A percentile compares a stretch with the other conserved stretches of the same genome.
Evolutionary conservation across 2,888 invertebrate species (phyloP).

Genomic region (Hypomecis atomaria): DNA sequence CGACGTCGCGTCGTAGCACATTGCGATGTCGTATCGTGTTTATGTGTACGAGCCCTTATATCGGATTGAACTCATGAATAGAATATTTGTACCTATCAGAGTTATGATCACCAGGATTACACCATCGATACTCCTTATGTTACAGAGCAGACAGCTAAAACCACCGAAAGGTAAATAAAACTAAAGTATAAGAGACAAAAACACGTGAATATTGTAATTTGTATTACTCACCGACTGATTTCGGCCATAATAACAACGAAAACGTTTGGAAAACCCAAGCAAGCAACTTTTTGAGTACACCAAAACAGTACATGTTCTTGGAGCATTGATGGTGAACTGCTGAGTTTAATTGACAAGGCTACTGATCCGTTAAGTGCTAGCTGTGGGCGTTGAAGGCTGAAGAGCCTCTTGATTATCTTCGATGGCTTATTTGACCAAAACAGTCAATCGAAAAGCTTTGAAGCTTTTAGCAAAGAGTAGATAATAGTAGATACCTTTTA

Average conservation of each 20-base stretch:
- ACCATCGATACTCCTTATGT: no score
- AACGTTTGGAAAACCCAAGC: slow-evolving; percentile 42
- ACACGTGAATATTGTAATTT: not conserved
- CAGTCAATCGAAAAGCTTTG: not conserved
- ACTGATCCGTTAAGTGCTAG: slow-evolving; percentile 22
- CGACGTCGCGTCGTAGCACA: no score
- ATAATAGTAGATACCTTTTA: not conserved
- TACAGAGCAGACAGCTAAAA: no score
- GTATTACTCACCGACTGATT: slow-evolving; percentile 54
- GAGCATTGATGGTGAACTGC: slow-evolving; percentile 49
- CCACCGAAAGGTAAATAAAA: not conserved
- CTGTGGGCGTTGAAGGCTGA: slow-evolving; percentile 57
- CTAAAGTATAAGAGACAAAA: not conserved
- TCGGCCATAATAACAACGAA: slow-evolving; percentile 47
- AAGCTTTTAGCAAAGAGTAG: not conserved
- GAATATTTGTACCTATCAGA: no score
- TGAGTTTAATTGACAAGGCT: slow-evolving; percentile 45
- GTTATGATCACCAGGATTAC: no score
- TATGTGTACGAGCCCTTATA: no score
- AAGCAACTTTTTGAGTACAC: slow-evolving; percentile 40
- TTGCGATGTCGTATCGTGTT: no score
- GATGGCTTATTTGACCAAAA: slow-evolving; percentile 2
- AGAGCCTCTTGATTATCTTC: slow-evolving; percentile 29
- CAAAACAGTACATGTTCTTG: slow-evolving; percentile 54
- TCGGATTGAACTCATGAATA: no score